These are phyloP conservation scores for Rhinichthys klamathensis DNA, from an alignment of 2,113 vertebrate genomes.

Conservation along the genomic window DNA sequence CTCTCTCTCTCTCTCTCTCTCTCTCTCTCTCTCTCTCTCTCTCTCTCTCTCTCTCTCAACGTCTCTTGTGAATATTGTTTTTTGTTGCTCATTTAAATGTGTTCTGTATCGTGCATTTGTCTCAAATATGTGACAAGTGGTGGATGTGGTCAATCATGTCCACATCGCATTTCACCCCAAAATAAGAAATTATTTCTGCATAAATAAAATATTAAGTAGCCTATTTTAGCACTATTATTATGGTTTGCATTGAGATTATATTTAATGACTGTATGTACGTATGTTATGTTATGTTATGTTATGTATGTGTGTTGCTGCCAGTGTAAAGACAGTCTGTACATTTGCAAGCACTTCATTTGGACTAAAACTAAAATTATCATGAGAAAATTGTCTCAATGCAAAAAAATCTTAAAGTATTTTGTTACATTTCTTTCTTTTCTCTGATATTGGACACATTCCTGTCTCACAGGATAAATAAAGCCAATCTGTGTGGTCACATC, in stretches of 20 bases:
- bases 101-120: not conserved
- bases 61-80: not conserved
- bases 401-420: not conserved
- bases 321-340: too few species aligned
- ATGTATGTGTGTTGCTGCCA: too few species aligned
- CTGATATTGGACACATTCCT: not conserved
- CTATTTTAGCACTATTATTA: too few species aligned
- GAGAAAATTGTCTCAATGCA: not conserved
- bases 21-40: conserved; percentile 27
- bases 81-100: not conserved
- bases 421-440: not conserved
- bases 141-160: not conserved
- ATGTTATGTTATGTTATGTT: too few species aligned
- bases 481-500: conserved; percentile 18
- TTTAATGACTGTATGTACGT: too few species aligned
- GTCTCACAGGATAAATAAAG: not conserved
- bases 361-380: not conserved
- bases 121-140: not conserved
- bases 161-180: not conserved
- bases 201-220: too few species aligned
- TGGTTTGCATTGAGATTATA: too few species aligned
- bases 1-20: conserved; percentile 36
- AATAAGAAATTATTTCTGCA: too few species aligned
- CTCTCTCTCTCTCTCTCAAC: not conserved
- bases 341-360: too few species aligned